These are phyloP conservation scores for Linnaemya tessellans DNA, from an alignment of 2,888 invertebrate genomes.

Conservation along the genomic window DNA sequence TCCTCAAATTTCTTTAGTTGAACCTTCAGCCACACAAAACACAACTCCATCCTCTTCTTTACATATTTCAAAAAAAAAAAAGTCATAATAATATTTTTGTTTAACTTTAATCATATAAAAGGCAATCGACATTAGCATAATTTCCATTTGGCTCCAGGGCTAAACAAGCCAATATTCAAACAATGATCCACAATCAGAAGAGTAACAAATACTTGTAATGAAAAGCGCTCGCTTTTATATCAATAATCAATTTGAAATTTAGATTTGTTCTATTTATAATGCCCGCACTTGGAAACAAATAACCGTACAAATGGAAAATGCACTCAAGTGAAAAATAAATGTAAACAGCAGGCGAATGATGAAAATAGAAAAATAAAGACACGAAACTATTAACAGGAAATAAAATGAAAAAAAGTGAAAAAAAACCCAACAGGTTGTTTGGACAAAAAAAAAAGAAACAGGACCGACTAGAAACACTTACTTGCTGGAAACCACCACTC, in stretches of 20 bases:
- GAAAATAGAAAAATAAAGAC: constrained; percentile 26
- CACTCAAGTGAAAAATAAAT: constrained; percentile 69
- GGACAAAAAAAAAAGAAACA: constrained; percentile 12
- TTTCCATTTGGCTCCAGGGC: constrained; percentile 39
- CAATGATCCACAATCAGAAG: constrained; percentile 14
- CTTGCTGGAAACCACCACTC: constrained; percentile 19
- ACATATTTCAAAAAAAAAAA: no score
- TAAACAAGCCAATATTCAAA: constrained; percentile 21
- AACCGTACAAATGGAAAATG: constrained; percentile 64
- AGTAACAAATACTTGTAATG: neutral
- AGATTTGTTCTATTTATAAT: constrained; percentile 40
- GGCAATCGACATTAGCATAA: neutral
- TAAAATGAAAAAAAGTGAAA: neutral
- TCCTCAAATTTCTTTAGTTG: no score
- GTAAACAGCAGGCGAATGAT: constrained; percentile 63
- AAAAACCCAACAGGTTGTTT: constrained; percentile 63
- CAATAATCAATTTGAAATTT: constrained; percentile 70
- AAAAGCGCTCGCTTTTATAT: constrained; percentile 27
- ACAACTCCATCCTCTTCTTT: no score
- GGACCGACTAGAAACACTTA: neutral
- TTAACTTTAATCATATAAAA: constrained; percentile 18
- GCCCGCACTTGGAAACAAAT: constrained; percentile 37
- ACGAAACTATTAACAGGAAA: constrained; percentile 52
- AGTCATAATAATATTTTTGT: neutral
- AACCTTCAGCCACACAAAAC: no score